Percentiles rank a stretch among this genome's conserved stretches.
Evolutionary conservation across 2,797 vertebrate species (phyloP).

Genomic region (Neosilurus mollespiculum): DNA sequence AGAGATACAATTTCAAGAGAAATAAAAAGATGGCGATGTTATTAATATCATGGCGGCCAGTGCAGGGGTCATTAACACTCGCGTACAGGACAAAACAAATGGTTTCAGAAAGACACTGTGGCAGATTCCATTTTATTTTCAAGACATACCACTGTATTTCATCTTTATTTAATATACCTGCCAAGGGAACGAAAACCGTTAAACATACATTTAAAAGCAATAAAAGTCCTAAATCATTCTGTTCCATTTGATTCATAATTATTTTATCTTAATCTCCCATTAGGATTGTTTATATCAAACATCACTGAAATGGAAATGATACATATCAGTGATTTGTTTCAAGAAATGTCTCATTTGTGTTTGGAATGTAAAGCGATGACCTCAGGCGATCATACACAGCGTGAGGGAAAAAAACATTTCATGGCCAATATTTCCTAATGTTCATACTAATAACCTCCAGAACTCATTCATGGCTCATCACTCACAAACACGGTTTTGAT

Average conservation of each 20-base stretch:
- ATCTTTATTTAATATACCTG: no score
- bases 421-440: not conserved
- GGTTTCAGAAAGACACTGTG: no score
- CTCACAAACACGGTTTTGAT: not conserved
- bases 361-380: not conserved
- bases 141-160: no score
- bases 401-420: not conserved
- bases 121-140: no score
- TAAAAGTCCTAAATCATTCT: not conserved
- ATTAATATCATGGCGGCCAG: no score
- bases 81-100: no score
- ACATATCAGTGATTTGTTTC: not conserved
- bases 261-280: not conserved
- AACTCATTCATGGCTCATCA: no score
- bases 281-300: not conserved
- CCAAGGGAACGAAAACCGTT: not conserved
- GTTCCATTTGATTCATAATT: not conserved
- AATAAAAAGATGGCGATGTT: no score
- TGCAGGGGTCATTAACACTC: no score
- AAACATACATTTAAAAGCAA: not conserved
- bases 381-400: not conserved
- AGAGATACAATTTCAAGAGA: no score
- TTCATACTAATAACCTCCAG: not conserved
- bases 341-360: conserved; percentile 9
- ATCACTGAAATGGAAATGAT: conserved; percentile 8